Evolutionary conservation across 1,140 invertebrate genomes (phyloP).

Genomic region (Pantala flavescens): DNA sequence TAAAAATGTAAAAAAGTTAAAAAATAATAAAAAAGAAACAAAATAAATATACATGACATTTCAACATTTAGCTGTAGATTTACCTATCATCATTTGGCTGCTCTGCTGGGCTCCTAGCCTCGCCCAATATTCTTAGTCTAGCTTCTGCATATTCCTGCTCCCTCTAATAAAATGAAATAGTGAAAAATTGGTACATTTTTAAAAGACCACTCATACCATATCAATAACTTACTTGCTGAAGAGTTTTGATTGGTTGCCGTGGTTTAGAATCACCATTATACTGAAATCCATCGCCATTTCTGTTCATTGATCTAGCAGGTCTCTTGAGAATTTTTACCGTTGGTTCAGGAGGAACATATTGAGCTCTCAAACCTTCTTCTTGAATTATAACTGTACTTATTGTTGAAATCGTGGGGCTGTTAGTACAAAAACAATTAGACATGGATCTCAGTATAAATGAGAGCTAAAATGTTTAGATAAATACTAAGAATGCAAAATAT

Average conservation of each 20-base stretch:
- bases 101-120: slow-evolving; percentile 65
- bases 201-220: neutral
- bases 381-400: slow-evolving; percentile 24
- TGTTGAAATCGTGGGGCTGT: neutral
- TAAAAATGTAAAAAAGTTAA: slow-evolving; percentile 12
- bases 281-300: neutral
- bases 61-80: too few relatives aligned
- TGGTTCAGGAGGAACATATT: slow-evolving; percentile 55
- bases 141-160: slow-evolving; percentile 82
- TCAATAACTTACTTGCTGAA: slow-evolving; percentile 49
- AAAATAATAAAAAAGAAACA: neutral
- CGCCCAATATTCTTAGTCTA: slow-evolving; percentile 67
- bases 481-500: too few relatives aligned
- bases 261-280: slow-evolving; percentile 34
- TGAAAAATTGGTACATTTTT: neutral
- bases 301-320: slow-evolving; percentile 41
- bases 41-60: too few relatives aligned
- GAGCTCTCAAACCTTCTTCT: slow-evolving; percentile 36
- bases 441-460: too few relatives aligned
- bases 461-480: too few relatives aligned
- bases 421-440: neutral
- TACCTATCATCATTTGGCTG: slow-evolving; percentile 27
- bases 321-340: slow-evolving; percentile 74
- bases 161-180: slow-evolving; percentile 35
- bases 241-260: slow-evolving; percentile 66